Percentiles rank a stretch among this genome's conserved stretches.
Conservation (phyloP, 2,888 invertebrate genomes). For the Amphiduros pacificus region DNA sequence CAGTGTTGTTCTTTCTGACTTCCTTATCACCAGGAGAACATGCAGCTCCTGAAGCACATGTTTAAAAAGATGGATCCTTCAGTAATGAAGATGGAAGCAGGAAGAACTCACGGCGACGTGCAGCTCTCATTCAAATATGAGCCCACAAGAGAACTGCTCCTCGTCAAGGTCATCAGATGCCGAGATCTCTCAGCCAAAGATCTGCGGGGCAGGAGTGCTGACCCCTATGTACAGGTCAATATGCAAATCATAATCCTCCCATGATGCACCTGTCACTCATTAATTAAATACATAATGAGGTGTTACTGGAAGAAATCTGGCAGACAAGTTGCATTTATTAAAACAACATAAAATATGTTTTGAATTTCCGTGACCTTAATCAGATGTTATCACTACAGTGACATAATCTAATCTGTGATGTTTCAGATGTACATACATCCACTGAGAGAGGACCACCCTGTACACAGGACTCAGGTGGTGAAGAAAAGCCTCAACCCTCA, state of each 20-base stretch:
- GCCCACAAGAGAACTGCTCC: constrained; percentile 37
- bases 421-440: constrained; percentile 42
- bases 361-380: too few relatives aligned
- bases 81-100: constrained; percentile 38
- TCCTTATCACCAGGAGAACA: constrained; percentile 47
- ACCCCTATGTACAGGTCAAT: constrained; percentile 52
- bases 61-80: constrained; percentile 51
- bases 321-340: too few relatives aligned
- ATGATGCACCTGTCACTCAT: too few relatives aligned
- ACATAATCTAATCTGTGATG: background rate
- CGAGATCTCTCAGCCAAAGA: constrained; percentile 43
- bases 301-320: too few relatives aligned
- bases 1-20: too few relatives aligned
- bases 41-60: constrained; percentile 46
- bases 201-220: constrained; percentile 44
- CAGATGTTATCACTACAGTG: too few relatives aligned
- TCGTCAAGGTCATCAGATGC: constrained; percentile 51
- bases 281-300: too few relatives aligned
- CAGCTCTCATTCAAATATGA: constrained; percentile 53
- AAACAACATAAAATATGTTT: too few relatives aligned
- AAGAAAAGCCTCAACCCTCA: constrained; percentile 41
- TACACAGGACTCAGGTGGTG: constrained; percentile 36
- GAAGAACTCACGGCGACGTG: constrained; percentile 42
- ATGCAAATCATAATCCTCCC: too few relatives aligned
- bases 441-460: constrained; percentile 35